Evolutionary conservation across 1,140 invertebrate species (phyloP).

Genomic region (Drosophila albomicans): DNA sequence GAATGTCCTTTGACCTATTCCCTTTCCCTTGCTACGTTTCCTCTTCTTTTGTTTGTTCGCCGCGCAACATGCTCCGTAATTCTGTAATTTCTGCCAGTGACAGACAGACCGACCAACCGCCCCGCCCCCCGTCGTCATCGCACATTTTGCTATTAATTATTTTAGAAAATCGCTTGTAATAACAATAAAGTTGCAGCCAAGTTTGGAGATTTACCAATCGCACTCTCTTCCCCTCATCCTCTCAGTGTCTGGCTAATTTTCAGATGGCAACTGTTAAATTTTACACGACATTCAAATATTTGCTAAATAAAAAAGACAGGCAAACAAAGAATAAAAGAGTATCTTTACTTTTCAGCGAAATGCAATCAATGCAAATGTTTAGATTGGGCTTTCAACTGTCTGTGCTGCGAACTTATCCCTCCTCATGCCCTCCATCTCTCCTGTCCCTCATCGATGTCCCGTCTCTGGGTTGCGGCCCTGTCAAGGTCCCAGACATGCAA

Average conservation of each 20-base stretch:
- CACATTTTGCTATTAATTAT: constrained; percentile 82
- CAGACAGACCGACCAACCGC: constrained; percentile 57
- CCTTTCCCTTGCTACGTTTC: not conserved
- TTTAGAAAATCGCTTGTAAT: constrained; percentile 79
- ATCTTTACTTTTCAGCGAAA: constrained; percentile 49
- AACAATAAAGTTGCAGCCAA: constrained; percentile 75
- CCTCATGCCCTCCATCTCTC: not conserved
- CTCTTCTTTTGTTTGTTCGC: constrained; percentile 43
- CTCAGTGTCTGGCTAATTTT: constrained; percentile 40
- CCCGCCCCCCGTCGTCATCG: constrained; percentile 2
- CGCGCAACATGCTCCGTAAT: constrained; percentile 40
- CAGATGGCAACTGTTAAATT: constrained; percentile 69
- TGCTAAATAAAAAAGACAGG: constrained; percentile 44
- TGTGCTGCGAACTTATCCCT: constrained; percentile 28
- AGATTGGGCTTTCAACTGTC: constrained; percentile 66
- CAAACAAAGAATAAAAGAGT: constrained; percentile 1
- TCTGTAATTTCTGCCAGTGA: constrained; percentile 73
- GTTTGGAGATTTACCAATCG: constrained; percentile 20
- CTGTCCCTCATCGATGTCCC: not conserved
- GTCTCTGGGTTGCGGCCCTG: constrained; percentile 31
- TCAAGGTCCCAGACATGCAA: constrained; percentile 66
- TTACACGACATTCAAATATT: constrained; percentile 78
- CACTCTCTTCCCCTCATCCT: not conserved
- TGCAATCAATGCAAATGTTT: constrained; percentile 82
- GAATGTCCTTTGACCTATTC: constrained; percentile 6